phyloP scores from a whole-genome alignment of 2,113 vertebrate species.

The Tragulus kanchil region DNA sequence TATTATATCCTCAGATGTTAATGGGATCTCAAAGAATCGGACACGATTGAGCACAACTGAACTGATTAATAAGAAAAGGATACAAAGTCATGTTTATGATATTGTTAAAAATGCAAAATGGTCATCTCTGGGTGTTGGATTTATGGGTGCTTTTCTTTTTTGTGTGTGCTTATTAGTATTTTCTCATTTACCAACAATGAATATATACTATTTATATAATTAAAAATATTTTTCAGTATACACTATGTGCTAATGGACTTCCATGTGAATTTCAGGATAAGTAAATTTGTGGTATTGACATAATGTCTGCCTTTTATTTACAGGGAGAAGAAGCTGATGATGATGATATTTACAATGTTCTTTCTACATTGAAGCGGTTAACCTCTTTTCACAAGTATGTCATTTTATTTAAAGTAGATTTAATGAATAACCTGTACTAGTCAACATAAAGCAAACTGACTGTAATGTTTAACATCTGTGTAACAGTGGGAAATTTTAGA shows the following conservation, averaged over 20 bases:
- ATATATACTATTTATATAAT: slow-evolving; percentile 19
- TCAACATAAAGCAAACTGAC: background rate
- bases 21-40: no score
- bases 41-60: no score
- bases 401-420: slow-evolving; percentile 62
- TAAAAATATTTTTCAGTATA: slow-evolving; percentile 36
- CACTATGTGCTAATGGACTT: background rate
- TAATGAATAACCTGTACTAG: background rate
- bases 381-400: slow-evolving; percentile 99
- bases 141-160: background rate
- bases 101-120: slow-evolving; percentile 48
- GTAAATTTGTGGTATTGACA: slow-evolving; percentile 26
- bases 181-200: slow-evolving; percentile 45
- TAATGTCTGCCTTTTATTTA: slow-evolving; percentile 66
- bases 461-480: background rate
- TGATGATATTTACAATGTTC: slow-evolving; percentile 98
- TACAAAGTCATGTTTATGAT: background rate
- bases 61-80: background rate
- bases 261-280: slow-evolving; percentile 20
- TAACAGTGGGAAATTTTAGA: background rate
- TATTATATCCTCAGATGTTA: no score
- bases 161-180: background rate
- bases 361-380: slow-evolving; percentile 97
- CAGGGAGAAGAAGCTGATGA: slow-evolving; percentile 99
- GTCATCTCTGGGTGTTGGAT: background rate